These are phyloP conservation scores for Oryzias woworae DNA, from an alignment of 2,113 vertebrate species.

Conservation along the genomic window DNA sequence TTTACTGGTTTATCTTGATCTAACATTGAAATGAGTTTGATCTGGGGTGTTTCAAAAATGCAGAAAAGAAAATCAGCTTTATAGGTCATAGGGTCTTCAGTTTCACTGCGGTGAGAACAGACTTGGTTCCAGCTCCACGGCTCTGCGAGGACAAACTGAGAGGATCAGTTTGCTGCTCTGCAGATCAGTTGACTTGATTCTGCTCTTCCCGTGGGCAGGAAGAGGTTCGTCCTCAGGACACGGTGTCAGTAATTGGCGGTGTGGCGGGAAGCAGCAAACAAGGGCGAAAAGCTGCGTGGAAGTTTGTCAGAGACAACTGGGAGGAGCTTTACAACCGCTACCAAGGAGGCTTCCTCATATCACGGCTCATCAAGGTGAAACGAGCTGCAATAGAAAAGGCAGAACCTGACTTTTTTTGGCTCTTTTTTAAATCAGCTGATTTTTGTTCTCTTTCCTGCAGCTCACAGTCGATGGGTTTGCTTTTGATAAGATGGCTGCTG, in stretches of 20 bases:
- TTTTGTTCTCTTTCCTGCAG: conserved; percentile 64
- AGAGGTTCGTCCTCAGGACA: conserved; percentile 98
- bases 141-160: no score
- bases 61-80: no score
- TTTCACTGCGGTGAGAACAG: no score
- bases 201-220: conserved; percentile 77
- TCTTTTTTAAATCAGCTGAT: background rate
- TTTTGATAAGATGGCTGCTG: conserved; percentile 94
- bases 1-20: no score
- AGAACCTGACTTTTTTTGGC: no score
- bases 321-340: conserved; percentile 97
- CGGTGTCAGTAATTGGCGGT: conserved; percentile 94
- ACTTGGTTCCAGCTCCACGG: no score
- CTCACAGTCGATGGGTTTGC: conserved; percentile 96
- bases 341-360: conserved; percentile 99
- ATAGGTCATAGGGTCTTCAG: no score
- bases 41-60: no score
- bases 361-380: conserved; percentile 92
- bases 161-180: no score
- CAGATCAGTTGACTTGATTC: background rate
- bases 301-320: conserved; percentile 97
- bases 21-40: no score
- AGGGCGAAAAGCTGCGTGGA: conserved; percentile 96
- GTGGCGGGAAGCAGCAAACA: conserved; percentile 95
- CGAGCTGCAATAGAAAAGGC: no score